Evolutionary conservation across 2,797 vertebrate genomes (phyloP), one percentile per base, ranked within the genome.

Genomic region (Pipistrellus kuhlii): DNA sequence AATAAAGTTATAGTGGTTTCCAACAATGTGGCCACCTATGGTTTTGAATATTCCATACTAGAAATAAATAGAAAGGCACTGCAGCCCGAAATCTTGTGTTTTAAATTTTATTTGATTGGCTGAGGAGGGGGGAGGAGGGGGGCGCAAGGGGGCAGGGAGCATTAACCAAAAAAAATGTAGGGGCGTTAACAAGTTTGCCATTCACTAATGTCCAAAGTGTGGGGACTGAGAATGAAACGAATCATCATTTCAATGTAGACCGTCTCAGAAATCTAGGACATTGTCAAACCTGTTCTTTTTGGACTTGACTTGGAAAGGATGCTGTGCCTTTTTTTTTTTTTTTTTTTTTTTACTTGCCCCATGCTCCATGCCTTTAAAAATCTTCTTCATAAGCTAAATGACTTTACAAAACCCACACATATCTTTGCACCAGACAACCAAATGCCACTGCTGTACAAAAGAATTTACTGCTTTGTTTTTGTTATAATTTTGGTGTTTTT

Each of bases 261-360:
- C 35, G 10, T 57, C 80, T 55, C 57, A 71, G 93, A 95, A 95
- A 95, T 96, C 81, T 94, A 91, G 94, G 94, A 17, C 62, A 92
- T 87, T 76, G 69, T 73, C 85, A 75, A 91, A 41, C 32, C 41
- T 84, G 75, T 35, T 90, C 38, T 66, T 80, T 91, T 68, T 73
- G 81, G 93, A 84, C 23, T 94, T 91, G 35, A n/a, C n/a, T 94
- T 96, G 27, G 51, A 88, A 96, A 76, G 72, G 88, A 66, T 27
- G 64, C 1, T 9, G 0, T 64, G 10, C 53, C 23, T 21, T 38
- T 44, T 44, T 38, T 86, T 66, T 69, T 68, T 66, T 38, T 20
- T 38, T 44, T 44, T 38, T 86, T 66, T 69, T 68, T 66, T 38
- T 2, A 20, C 35, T 85, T 92, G 80, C 32, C 51, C 93, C 86